These are phyloP conservation scores for Drosophila bifasciata DNA, from an alignment of 1,140 invertebrate genomes.

Conservation along the genomic window DNA sequence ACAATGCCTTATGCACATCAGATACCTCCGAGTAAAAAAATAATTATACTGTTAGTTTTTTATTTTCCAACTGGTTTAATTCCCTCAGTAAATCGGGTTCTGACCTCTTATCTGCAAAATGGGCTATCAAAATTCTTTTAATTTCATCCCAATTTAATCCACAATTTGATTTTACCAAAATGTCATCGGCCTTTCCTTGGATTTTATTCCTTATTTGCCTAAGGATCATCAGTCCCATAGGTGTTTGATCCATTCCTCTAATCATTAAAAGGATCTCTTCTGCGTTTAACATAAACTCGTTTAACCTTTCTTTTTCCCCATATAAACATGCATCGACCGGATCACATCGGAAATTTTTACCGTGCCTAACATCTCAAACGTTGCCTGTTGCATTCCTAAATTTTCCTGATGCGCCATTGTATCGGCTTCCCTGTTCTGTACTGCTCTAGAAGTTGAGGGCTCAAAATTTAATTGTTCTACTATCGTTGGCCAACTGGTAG, in stretches of 20 bases:
- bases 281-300: constrained; percentile 6
- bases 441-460: constrained; percentile 7
- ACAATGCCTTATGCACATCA: constrained; percentile 6
- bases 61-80: constrained; percentile 1
- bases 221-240: constrained; percentile 4
- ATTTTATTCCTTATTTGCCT: constrained; percentile 13
- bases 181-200: constrained; percentile 10
- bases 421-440: constrained; percentile 5
- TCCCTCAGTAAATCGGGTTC: constrained; percentile 4
- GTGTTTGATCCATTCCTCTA: too few relatives aligned
- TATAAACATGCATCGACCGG: constrained; percentile 3
- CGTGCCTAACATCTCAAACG: constrained; percentile 7
- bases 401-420: constrained; percentile 4
- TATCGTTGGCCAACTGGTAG: constrained; percentile 3
- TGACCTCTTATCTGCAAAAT: background rate
- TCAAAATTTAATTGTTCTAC: constrained; percentile 8
- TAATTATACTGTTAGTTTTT: constrained; percentile 3
- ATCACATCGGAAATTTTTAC: constrained; percentile 9
- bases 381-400: constrained; percentile 9
- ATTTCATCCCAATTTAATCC: constrained; percentile 8
- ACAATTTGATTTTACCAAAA: constrained; percentile 9
- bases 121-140: constrained; percentile 9
- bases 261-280: constrained; percentile 7
- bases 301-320: background rate
- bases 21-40: constrained; percentile 7